Percentiles rank a stretch among this genome's conserved stretches.
Conservation (phyloP, 1,140 invertebrate species). For the Drosophila tristis region DNA sequence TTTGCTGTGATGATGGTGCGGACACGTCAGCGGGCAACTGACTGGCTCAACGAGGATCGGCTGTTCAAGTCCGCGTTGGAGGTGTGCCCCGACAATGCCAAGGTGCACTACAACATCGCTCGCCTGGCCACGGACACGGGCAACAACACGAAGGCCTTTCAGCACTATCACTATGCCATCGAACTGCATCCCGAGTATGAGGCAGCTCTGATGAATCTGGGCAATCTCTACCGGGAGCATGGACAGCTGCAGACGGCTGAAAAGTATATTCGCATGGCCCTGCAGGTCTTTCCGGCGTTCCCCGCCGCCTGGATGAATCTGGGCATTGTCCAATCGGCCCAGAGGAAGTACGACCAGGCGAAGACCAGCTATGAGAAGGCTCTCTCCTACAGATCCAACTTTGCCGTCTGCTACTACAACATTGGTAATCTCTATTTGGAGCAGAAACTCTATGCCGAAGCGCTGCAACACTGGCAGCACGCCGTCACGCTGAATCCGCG, state of each 20-base stretch:
- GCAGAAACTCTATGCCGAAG: constrained; percentile 85
- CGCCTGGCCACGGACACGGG: constrained; percentile 93
- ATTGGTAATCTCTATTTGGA: constrained; percentile 93
- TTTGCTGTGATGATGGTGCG: constrained; percentile 84
- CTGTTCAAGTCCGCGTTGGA: constrained; percentile 90
- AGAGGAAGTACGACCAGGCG: constrained; percentile 90
- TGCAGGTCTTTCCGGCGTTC: constrained; percentile 93
- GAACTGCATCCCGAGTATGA: constrained; percentile 95
- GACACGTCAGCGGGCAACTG: constrained; percentile 89
- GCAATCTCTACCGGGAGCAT: constrained; percentile 94
- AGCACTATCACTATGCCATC: constrained; percentile 92
- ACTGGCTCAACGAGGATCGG: constrained; percentile 91
- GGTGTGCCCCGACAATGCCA: constrained; percentile 95
- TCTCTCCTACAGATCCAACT: constrained; percentile 90
- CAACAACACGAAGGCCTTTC: constrained; percentile 88
- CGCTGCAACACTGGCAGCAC: constrained; percentile 90
- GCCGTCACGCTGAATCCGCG: constrained; percentile 91
- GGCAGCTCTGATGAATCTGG: constrained; percentile 98
- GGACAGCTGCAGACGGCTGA: constrained; percentile 91
- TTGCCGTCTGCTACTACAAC: constrained; percentile 97
- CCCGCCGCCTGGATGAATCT: constrained; percentile 99
- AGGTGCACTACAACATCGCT: constrained; percentile 98
- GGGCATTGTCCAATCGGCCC: constrained; percentile 93
- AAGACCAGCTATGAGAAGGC: constrained; percentile 92
- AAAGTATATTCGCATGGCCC: constrained; percentile 89